Percentiles rank a stretch among this genome's conserved stretches.
Conservation (phyloP, 2,113 vertebrate species). For the Nibea albiflora region DNA sequence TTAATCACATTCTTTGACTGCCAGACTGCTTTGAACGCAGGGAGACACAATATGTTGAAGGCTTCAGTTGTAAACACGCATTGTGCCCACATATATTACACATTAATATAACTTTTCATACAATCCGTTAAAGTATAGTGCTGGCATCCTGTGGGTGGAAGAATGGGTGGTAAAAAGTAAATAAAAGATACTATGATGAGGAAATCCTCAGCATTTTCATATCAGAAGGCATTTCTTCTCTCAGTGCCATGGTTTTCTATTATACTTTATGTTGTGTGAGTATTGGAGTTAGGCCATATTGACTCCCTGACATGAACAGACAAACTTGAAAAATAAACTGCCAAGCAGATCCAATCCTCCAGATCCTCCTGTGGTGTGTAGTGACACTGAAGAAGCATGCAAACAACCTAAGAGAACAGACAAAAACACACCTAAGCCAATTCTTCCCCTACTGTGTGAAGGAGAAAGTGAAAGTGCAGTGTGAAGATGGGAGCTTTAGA, state of each 20-base stretch:
- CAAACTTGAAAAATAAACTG: conserved; percentile 1
- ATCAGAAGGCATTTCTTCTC: neutral
- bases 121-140: neutral
- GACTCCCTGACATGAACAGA: neutral
- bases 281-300: neutral
- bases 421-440: neutral
- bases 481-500: conserved; percentile 16
- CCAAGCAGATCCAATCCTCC: neutral
- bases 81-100: neutral
- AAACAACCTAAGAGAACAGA: neutral
- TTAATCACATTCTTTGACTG: neutral
- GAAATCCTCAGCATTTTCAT: neutral
- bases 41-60: neutral
- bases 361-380: neutral
- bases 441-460: conserved; percentile 4
- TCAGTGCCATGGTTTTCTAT: neutral
- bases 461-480: conserved; percentile 2
- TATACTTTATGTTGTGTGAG: neutral
- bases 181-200: neutral
- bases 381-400: neutral
- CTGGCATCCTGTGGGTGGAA: neutral
- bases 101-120: neutral
- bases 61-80: too few species aligned
- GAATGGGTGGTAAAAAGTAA: neutral
- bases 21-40: too few species aligned